phyloP scores from a whole-genome alignment of 2,113 vertebrate species.

The Aphelocoma coerulescens region DNA sequence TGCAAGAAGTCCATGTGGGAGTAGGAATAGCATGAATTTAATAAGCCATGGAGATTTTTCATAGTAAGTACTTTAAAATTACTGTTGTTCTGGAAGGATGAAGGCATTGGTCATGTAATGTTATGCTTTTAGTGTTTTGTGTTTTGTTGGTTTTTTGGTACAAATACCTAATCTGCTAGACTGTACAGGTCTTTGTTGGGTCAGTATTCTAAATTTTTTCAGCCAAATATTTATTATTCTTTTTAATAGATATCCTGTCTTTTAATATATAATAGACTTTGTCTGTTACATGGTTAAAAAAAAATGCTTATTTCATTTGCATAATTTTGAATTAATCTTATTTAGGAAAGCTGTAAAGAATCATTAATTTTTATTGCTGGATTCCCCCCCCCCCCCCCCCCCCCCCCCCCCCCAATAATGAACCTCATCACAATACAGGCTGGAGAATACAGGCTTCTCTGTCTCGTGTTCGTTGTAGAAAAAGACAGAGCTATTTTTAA shows the following conservation, averaged over 20 bases:
- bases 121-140: neutral
- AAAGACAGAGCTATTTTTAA: slow-evolving; percentile 81
- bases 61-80: slow-evolving; percentile 13
- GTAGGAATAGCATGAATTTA: neutral
- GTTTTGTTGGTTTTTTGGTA: neutral
- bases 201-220: neutral
- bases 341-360: slow-evolving; percentile 39
- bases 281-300: neutral
- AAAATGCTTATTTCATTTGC: neutral
- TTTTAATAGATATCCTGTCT: neutral
- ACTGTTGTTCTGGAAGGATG: neutral
- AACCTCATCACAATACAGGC: slow-evolving; percentile 63
- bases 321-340: slow-evolving; percentile 47
- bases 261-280: neutral
- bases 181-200: neutral
- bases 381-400: no score
- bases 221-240: neutral
- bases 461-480: slow-evolving; percentile 70
- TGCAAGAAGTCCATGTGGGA: neutral
- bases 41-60: slow-evolving; percentile 2
- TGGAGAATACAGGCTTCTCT: slow-evolving; percentile 58
- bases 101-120: neutral
- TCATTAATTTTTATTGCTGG: slow-evolving; percentile 54
- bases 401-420: neutral
- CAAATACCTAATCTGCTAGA: neutral